Base-by-base conservation (phyloP, 1,140 invertebrate genomes). In the Sitobion miscanthi region DNA sequence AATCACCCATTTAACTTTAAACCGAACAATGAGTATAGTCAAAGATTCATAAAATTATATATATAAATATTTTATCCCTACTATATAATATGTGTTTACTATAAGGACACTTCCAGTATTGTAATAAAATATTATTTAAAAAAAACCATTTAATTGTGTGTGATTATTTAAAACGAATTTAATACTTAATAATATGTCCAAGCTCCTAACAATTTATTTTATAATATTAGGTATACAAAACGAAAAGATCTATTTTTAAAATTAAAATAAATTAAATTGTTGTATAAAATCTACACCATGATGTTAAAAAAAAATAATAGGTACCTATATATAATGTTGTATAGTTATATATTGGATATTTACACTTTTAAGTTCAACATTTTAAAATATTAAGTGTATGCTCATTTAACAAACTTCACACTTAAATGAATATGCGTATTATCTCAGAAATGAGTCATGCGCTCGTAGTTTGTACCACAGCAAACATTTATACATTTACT, bases 401-500 rank as follows among this genome's bases (percentile, higher is more conserved):
- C 14, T 77, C n/a, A n/a, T 77, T 35, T 77, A 77, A 42, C 42
- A 42, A 42, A 77, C 62, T 77, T 3, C 11, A 69, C 21, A 5
- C 30, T 69, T 69, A n/a, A 69, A 69, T 30, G 30, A n/a, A 77
- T n/a, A 30, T n/a, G 62, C 62, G 62, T 77, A 77, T 69, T 77
- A 77, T 77, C 62, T 77, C 62, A 77, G 62, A 77, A 77, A 77
- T 77, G 62, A 77, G 62, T 77, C 62, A 77, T 77, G n/a, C 62
- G 62, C n/a, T 77, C 30, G 62, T 77, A 77, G n/a, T 23, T 77
- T 14, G 62, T n/a, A 77, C 21, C 0, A 54, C 62, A 77, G 62
- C 30, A n/a, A 69, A 77, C 62, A 69, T 69, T 69, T 69, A 77
- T 77, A 42, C 42, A 42, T 42, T 42, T 42, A 42, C 42, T 42